Evolutionary conservation across 2,888 invertebrate species (phyloP).

Genomic region (Malachius bipustulatus): DNA sequence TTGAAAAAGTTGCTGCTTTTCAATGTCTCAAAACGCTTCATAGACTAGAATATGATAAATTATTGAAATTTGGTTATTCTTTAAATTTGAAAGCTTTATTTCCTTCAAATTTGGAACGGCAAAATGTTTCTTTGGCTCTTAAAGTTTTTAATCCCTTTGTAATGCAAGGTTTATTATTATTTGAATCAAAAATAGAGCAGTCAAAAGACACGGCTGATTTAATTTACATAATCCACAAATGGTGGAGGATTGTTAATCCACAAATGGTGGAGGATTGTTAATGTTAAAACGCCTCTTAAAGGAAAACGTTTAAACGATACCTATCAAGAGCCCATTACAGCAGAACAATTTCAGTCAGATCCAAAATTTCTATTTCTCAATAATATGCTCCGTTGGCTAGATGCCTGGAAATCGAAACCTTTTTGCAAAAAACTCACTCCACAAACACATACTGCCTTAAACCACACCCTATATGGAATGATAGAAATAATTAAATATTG

Average conservation of each 20-base stretch:
- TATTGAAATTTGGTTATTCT: conserved; percentile 5
- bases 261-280: conserved; percentile 12
- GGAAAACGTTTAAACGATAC: conserved; percentile 7
- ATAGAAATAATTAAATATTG: conserved; percentile 4
- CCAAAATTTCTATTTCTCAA: conserved; percentile 3
- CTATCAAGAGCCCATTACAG: conserved; percentile 5
- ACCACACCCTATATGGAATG: conserved; percentile 4
- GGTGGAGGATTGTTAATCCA: conserved; percentile 13
- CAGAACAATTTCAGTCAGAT: conserved; percentile 4
- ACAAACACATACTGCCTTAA: conserved; percentile 6
- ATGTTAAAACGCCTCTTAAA: conserved; percentile 6
- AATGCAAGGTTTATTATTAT: conserved; percentile 6
- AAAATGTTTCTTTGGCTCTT: conserved; percentile 4
- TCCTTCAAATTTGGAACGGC: conserved; percentile 4
- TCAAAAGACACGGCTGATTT: conserved; percentile 13
- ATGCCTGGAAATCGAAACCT: background rate
- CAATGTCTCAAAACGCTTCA: conserved; percentile 6
- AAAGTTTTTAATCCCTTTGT: conserved; percentile 4
- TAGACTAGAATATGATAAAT: conserved; percentile 4
- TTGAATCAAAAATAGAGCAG: conserved; percentile 7
- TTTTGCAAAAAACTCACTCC: conserved; percentile 4
- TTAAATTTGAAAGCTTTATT: conserved; percentile 4
- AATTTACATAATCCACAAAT: conserved; percentile 11
- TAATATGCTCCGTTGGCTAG: conserved; percentile 5
- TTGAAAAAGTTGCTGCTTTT: conserved; percentile 6